A percentile compares a stretch with the other conserved stretches of the same genome.
Evolutionary conservation across 2,888 invertebrate genomes (phyloP).

Genomic region (Tortricodes alternella): DNA sequence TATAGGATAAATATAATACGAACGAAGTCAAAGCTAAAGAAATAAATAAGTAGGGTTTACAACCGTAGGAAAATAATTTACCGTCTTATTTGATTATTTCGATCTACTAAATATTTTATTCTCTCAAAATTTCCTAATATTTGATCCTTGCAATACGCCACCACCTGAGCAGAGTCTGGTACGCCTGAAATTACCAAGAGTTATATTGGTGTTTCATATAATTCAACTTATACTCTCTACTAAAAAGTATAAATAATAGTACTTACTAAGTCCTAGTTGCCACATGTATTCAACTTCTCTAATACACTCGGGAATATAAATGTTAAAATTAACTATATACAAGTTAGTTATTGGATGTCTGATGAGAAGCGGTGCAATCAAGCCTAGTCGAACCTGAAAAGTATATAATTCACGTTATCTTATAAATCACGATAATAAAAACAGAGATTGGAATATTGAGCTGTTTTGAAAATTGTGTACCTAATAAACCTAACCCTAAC

Average conservation of each 20-base stretch:
- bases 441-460: no score
- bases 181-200: slow-evolving; percentile 72
- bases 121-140: slow-evolving; percentile 84
- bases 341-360: slow-evolving; percentile 85
- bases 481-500: no score
- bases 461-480: no score
- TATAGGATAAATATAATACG: no score
- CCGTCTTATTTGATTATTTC: slow-evolving; percentile 83
- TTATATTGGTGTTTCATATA: neutral
- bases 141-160: slow-evolving; percentile 88
- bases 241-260: neutral
- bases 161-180: slow-evolving; percentile 89
- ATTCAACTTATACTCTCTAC: no score
- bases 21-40: no score
- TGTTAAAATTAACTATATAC: slow-evolving; percentile 88
- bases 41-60: no score
- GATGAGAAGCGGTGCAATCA: slow-evolving; percentile 88
- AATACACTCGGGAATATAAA: slow-evolving; percentile 87
- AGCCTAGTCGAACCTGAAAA: slow-evolving; percentile 83
- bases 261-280: slow-evolving; percentile 86
- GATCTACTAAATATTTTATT: slow-evolving; percentile 84
- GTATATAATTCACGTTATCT: neutral
- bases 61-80: slow-evolving; percentile 36
- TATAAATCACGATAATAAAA: neutral
- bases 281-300: slow-evolving; percentile 92